Base-by-base conservation (phyloP, 2,888 invertebrate genomes). In the Tetragonula carbonaria region DNA sequence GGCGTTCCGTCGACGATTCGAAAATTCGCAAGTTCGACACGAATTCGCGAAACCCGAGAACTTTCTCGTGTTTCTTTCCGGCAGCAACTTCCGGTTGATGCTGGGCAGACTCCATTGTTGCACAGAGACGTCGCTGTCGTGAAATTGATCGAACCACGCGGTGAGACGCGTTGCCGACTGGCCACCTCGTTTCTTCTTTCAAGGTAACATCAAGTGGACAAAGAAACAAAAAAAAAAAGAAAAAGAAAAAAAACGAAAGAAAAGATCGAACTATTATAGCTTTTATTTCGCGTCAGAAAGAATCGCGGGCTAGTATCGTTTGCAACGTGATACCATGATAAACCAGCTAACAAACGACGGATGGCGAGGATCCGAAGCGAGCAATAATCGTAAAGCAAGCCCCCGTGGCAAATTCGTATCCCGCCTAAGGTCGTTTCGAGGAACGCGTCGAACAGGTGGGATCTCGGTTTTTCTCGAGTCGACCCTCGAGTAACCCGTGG, bases 1-100 rank as follows among this genome's bases (percentile, higher is more conserved):
- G 8, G 38, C 38, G 74, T 55, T 67, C 55, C 65, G 33, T 74
- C 70, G 66, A 45, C 80, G 51, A 67, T 66, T 45, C 45, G 23
- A 80, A 71, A 65, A 65, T 74, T n/a, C 3, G 28, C 8, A 23
- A 76, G 75, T 77, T 80, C 21, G 80, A 85, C 78, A 80, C 85
- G 76, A 85, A 80, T 85, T 85, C 81, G 84, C 74, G 63, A 53
- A 45, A 51, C 33, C n/a, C 28, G 51, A 51, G 68, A 85, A 74
- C 71, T 85, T 85, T 80, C 68, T 8, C 55, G 33, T 14, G 33
- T 50, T 72, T 74, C 80, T 75, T 74, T 72, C 63, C 23, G 45
- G 4, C 21, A 62, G 33, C 79, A 78, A 84, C 74, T 78, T 76
- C 51, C 51, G 82, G 38, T 38, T 38, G 38, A 38, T 23, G 82